Evolutionary conservation across 2,888 invertebrate genomes (phyloP), one percentile per base, ranked within the genome.

Genomic region (Coelinius sp.): DNA sequence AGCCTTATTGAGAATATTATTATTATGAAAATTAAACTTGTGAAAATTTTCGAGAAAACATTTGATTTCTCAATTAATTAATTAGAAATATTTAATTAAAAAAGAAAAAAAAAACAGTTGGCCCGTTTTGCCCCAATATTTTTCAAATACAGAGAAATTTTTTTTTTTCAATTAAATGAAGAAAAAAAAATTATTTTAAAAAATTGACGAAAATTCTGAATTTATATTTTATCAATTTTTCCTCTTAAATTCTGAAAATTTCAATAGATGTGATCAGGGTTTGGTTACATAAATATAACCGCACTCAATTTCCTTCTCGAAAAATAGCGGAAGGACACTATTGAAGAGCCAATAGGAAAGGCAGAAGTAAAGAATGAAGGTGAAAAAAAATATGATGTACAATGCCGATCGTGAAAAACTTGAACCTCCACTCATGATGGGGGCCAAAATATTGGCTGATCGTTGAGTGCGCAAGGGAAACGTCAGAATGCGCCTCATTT

Each of bases 401-500:
- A 44, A 38, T 8, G 8, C 7, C 20, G n/a, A n/a, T n/a, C n/a
- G n/a, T n/a, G n/a, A n/a, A n/a, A n/a, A n/a, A n/a, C n/a, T n/a
- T n/a, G n/a, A n/a, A n/a, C n/a, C n/a, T n/a, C 8, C 41, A 49
- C 46, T 49, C 8, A 20, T 17, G 46, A 8, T 4, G 31, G 31
- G 46, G 35, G 20, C 38, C 24, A 56, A 62, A 63, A 71, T 62
- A 72, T 73, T 70, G 52, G 67, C 41, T 44, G 27, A 27, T 27
- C 49, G 46, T 72, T 59, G 65, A 68, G 49, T 52, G 68, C 24
- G 41, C 52, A 44, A 69, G 44, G 24, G 68, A 31, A 41, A 44
- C 66, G 59, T 41, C 38, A 62, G 69, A 73, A 67, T 62, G 35
- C 49, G 52, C 56, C 64, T 59, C 65, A 63, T 63, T 63, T 24